phyloP scores from a whole-genome alignment of 2,888 invertebrate species.

The Julus scanicus region DNA sequence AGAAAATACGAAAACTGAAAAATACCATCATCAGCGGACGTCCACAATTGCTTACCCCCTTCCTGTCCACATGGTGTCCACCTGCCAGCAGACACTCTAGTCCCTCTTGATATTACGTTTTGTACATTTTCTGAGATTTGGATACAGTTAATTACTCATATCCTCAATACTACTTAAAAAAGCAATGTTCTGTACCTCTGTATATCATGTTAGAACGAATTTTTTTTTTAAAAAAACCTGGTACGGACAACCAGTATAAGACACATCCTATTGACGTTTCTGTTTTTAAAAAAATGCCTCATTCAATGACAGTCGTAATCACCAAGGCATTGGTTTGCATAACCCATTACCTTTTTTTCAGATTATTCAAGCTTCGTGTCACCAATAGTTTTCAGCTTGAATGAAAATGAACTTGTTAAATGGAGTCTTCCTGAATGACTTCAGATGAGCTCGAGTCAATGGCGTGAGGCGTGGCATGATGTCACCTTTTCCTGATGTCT shows the following conservation, averaged over 20 bases:
- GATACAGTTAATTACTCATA: too few relatives aligned
- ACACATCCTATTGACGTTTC: background rate
- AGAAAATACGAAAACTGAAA: too few relatives aligned
- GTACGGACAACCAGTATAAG: background rate
- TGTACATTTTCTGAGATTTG: too few relatives aligned
- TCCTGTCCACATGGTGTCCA: too few relatives aligned
- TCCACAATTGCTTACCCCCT: too few relatives aligned
- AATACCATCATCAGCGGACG: too few relatives aligned
- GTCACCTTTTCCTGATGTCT: background rate
- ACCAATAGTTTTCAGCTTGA: background rate
- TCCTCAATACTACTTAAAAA: too few relatives aligned
- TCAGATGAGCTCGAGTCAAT: background rate
- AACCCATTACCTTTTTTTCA: background rate
- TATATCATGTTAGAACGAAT: background rate
- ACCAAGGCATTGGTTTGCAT: background rate
- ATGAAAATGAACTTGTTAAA: background rate
- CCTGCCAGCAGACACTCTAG: too few relatives aligned
- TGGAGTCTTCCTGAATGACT: background rate
- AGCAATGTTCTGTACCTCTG: too few relatives aligned
- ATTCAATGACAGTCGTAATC: background rate
- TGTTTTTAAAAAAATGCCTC: background rate
- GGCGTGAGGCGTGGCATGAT: background rate
- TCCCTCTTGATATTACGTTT: too few relatives aligned
- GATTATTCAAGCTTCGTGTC: background rate
- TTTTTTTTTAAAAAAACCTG: background rate